These are phyloP conservation scores for Gallinago stenura DNA, from an alignment of 2,797 vertebrate species.

Conservation along the genomic window DNA sequence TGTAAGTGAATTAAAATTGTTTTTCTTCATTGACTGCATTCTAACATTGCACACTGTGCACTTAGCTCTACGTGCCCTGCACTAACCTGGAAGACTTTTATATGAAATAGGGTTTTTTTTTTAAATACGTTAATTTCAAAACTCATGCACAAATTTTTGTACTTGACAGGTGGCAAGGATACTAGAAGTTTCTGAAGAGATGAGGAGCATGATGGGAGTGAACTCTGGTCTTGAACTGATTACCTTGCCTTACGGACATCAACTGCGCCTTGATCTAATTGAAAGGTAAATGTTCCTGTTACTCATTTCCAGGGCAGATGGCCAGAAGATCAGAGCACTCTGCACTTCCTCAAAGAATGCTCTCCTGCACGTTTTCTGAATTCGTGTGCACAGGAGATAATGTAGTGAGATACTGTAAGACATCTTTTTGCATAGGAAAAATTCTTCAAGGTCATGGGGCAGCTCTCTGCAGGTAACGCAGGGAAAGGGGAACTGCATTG, in stretches of 20 bases:
- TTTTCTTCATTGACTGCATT: background rate
- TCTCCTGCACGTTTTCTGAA: background rate
- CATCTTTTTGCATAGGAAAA: background rate
- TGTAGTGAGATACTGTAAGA: background rate
- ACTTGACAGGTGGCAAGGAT: constrained; percentile 89
- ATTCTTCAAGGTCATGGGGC: background rate
- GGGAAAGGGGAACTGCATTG: background rate
- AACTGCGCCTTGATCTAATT: constrained; percentile 94
- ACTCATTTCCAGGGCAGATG: background rate
- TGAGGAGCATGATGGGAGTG: constrained; percentile 90
- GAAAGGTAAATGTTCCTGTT: constrained; percentile 86
- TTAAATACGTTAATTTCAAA: background rate
- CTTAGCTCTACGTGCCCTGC: background rate
- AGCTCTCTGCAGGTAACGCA: background rate
- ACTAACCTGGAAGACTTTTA: background rate
- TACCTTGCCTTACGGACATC: constrained; percentile 91
- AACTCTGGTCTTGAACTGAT: constrained; percentile 93
- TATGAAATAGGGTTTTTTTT: background rate
- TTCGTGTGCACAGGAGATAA: background rate
- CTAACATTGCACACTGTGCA: background rate
- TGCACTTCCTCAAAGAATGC: background rate
- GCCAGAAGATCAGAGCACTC: background rate
- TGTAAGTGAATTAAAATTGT: background rate
- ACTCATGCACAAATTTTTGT: background rate
- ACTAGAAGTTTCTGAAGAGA: constrained; percentile 89